Evolutionary conservation across 2,888 invertebrate species (phyloP), one percentile per base, ranked within the genome.

Genomic region (Drosophila nr. perissopoda): DNA sequence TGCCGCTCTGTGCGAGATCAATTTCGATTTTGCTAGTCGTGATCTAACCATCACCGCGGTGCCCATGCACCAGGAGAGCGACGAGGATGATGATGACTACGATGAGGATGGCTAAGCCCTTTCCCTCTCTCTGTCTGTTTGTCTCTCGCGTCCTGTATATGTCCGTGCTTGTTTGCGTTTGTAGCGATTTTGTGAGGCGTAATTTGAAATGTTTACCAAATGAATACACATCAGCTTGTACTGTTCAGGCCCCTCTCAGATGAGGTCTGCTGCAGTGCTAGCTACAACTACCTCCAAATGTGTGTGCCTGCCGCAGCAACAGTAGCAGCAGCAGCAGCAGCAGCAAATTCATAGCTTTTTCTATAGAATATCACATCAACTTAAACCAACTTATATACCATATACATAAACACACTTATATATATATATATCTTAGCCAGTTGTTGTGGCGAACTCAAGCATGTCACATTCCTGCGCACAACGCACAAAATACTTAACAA

Each of bases 11-110:
- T 84, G 78, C 48, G 79, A 81, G 54, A 79, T 91, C 64, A 89
- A 90, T 61, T 91, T 92, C 27, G 90, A 91, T 71, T 91, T 91
- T 29, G 91, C 92, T 10, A 90, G 88, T 54, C 83, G 91, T 10
- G 91, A 92, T 81, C 69, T 92, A 46, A 91, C 91, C 57, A 92
- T 92, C 25, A 92, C 91, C 31, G 91, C 91, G 49, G 91, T 92
- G 70, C 91, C 92, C 49, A 82, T 88, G 61, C 75, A 87, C 53
- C 86, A 90, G 73, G 92, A 92, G 64, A 92, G 89, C 81, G 91
- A 92, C 21, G 91, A 92, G 34, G 92, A 92, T 70, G 91, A 91
- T 68, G 91, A 91, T 74, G 91, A 91, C 67, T 89, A 91, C 65
- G 91, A 91, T 73, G 91, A 91, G 60, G 91, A 91, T 83, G 91